Conservation (phyloP, 1,140 invertebrate genomes). For the Drosophila fuyamai region DNA sequence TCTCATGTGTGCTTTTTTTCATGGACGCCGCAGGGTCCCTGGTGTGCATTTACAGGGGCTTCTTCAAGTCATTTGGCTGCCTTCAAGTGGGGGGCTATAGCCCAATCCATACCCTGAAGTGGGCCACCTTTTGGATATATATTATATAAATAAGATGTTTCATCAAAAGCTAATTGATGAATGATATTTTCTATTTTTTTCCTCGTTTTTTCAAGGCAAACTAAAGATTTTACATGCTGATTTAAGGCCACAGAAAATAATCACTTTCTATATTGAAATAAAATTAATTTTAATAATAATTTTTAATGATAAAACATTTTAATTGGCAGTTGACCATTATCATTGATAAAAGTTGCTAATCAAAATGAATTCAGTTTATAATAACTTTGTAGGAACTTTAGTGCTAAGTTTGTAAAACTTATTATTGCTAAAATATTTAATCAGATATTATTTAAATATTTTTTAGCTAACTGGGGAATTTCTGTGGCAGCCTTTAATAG, state of each 20-base stretch:
- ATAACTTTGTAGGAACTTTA: no score
- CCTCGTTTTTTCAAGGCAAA: constrained; percentile 12
- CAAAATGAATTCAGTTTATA: no score
- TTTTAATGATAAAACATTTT: no score
- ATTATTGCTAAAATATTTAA: no score
- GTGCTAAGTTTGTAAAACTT: no score
- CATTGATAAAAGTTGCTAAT: no score
- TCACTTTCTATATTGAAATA: not conserved
- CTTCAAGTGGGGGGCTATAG: constrained; percentile 1
- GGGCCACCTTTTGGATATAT: not conserved
- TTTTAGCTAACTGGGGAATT: no score
- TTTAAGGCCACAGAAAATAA: not conserved
- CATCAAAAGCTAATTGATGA: constrained; percentile 37
- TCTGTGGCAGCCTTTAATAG: no score
- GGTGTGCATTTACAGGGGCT: constrained; percentile 70
- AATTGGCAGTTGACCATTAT: no score
- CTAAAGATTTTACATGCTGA: constrained; percentile 1
- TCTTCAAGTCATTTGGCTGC: constrained; percentile 49
- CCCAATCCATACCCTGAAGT: not conserved
- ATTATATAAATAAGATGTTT: constrained; percentile 16
- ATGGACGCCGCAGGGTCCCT: constrained; percentile 41
- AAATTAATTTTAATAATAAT: no score
- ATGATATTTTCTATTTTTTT: constrained; percentile 22
- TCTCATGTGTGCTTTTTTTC: constrained; percentile 14
- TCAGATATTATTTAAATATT: no score